Evolutionary conservation across 1,140 invertebrate species (phyloP), one percentile per base, ranked within the genome.

Genomic region (Drosophila tropicalis): DNA sequence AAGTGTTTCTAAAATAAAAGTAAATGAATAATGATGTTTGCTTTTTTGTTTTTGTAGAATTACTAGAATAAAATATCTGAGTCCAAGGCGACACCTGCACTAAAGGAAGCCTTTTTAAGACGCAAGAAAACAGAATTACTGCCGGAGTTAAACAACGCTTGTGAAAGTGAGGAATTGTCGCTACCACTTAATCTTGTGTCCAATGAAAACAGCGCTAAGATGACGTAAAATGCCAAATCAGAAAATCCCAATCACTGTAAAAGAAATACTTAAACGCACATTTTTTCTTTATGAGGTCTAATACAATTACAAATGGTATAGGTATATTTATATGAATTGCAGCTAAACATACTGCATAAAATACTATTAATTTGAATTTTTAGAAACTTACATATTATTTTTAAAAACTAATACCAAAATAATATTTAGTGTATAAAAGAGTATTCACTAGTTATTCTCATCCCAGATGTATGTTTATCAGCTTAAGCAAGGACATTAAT

Each of bases 191-290:
- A 90, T 71, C 86, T 90, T 83, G 86, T 90, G 74, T 90, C 86
- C 87, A 90, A 82, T 90, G 86, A 90, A 86, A 90, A 81, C 81
- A 90, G 81, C 81, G 72, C 86, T 74, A 90, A 90, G 76, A 83
- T 90, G 78, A 83, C 86, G 86, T 90, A 86, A 70, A 83, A 90
- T 87, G 87, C 86, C 86, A 90, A 90, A 90, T 86, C 61, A 22
- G 85, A 82, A 65, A 44, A 76, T 66, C 79, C 65, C 62, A 76
- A 62, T 76, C 70, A 67, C 39, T 40, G 15, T 63, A 15, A 73
- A 51, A 41, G 51, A 67, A 71, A 67, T 64, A 44, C 71, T 66
- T 65, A 69, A 73, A 67, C 67, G 73, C 76, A 79, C 79, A 76
- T 29, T 61, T 79, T 79, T 86, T 79, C 79, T 82, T 79, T 82